These are phyloP conservation scores for Calidris pygmaea DNA, from an alignment of 2,113 vertebrate species.

Conservation along the genomic window DNA sequence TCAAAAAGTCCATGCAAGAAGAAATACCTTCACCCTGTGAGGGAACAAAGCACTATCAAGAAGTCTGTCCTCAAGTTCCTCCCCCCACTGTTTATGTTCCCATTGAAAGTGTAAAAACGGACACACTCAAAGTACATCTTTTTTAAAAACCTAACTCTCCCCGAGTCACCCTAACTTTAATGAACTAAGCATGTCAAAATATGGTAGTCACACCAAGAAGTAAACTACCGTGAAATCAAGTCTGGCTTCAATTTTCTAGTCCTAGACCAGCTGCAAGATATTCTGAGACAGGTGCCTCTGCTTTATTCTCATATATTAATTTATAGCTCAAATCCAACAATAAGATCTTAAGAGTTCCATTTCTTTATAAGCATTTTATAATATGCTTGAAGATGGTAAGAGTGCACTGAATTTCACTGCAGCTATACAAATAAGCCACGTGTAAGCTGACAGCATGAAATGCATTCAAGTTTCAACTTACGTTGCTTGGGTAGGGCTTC, in stretches of 20 bases:
- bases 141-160: neutral
- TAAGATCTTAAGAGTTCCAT: neutral
- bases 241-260: neutral
- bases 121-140: neutral
- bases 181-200: neutral
- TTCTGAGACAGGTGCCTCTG: neutral
- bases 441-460: neutral
- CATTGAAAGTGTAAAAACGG: neutral
- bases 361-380: neutral
- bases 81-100: neutral
- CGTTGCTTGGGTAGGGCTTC: slow-evolving; percentile 92
- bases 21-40: neutral
- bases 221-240: neutral
- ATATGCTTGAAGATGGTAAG: neutral
- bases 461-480: slow-evolving; percentile 55
- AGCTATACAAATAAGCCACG: neutral
- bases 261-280: neutral
- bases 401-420: neutral
- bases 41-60: neutral
- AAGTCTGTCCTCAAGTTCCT: neutral
- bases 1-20: neutral
- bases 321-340: neutral
- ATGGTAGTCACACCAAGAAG: neutral
- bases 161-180: neutral
- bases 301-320: neutral